Conservation (phyloP, 2,888 invertebrate species). For the Prosapia bicincta region DNA sequence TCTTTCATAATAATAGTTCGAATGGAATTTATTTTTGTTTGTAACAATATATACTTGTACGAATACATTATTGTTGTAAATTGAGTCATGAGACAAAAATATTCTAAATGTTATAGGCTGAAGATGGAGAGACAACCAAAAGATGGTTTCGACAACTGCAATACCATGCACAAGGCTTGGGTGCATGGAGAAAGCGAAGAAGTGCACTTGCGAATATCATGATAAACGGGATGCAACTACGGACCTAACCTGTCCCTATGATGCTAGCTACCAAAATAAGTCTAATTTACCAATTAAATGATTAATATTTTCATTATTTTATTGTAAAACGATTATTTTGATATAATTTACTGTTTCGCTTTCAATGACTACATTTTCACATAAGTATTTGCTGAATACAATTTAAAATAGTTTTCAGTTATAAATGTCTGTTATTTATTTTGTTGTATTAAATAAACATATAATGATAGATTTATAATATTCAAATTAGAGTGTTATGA, state of each 20-base stretch:
- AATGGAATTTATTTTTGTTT: no score
- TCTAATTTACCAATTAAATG: no score
- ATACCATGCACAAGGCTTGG: slow-evolving; percentile 87
- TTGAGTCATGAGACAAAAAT: no score
- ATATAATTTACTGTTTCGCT: no score
- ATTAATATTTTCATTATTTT: no score
- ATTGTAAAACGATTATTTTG: no score
- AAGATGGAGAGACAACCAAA: slow-evolving; percentile 79
- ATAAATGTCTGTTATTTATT: background rate
- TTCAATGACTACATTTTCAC: no score
- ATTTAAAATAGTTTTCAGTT: background rate
- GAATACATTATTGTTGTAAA: no score
- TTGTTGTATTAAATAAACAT: background rate
- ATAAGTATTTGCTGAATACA: no score
- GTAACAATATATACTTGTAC: no score
- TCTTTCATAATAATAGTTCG: no score
- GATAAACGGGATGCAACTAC: slow-evolving; percentile 68
- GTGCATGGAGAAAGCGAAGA: slow-evolving; percentile 86
- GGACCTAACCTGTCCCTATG: slow-evolving; percentile 31
- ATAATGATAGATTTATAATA: background rate
- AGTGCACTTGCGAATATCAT: slow-evolving; percentile 96
- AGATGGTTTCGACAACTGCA: slow-evolving; percentile 89
- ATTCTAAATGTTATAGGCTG: slow-evolving; percentile 74
- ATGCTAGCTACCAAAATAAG: background rate
- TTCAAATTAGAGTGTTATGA: background rate